These are phyloP conservation scores for Pinna nobilis DNA, from an alignment of 1,140 invertebrate genomes.

Conservation along the genomic window DNA sequence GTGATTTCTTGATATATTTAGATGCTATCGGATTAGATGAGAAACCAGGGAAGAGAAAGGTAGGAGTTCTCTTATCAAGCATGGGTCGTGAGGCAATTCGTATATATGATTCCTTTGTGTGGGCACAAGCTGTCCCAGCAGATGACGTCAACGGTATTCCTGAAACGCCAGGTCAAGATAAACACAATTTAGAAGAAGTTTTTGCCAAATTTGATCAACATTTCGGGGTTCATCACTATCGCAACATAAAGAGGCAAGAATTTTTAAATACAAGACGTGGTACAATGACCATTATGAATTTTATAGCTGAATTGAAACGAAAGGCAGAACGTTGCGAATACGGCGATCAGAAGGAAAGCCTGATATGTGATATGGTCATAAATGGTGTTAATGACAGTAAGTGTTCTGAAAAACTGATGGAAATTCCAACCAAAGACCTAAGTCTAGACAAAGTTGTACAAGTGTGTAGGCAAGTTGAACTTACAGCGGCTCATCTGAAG, in stretches of 20 bases:
- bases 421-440: constrained; percentile 25
- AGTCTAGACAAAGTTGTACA: constrained; percentile 37
- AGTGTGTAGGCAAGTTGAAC: constrained; percentile 25
- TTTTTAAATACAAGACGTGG: constrained; percentile 38
- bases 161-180: too few species aligned
- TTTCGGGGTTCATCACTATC: constrained; percentile 33
- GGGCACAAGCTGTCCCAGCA: too few species aligned
- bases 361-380: constrained; percentile 46
- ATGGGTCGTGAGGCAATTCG: too few species aligned
- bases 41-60: constrained; percentile 1
- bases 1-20: too few species aligned
- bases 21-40: too few species aligned
- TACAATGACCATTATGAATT: constrained; percentile 38
- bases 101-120: constrained; percentile 3
- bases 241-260: constrained; percentile 33
- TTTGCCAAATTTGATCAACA: too few species aligned
- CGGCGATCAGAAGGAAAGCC: constrained; percentile 38
- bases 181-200: too few species aligned
- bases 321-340: constrained; percentile 46
- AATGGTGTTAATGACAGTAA: constrained; percentile 42
- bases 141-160: too few species aligned
- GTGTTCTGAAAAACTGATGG: constrained; percentile 48
- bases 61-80: too few species aligned
- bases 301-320: constrained; percentile 30
- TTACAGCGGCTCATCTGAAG: constrained; percentile 36